A percentile compares a stretch with the other conserved stretches of the same genome.
These are phyloP conservation scores for Andrena hattorfiana DNA, from an alignment of 2,888 invertebrate genomes.

Conservation along the genomic window DNA sequence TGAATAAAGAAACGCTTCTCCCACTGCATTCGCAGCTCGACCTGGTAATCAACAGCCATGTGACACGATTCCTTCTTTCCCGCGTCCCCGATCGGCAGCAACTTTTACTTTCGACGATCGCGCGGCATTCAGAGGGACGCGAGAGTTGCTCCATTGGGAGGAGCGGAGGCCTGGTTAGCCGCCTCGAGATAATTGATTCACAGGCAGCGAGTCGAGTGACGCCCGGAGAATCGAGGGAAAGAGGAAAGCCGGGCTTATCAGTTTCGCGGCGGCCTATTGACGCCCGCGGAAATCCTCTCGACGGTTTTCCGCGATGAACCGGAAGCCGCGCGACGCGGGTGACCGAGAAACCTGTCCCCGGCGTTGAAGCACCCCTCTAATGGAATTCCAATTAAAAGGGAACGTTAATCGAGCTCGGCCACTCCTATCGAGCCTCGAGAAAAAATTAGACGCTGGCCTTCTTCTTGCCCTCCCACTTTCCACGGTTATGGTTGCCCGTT, in stretches of 20 bases:
- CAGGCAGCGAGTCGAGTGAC: constrained; percentile 34
- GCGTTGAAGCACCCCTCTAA: background rate
- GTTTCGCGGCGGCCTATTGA: constrained; percentile 49
- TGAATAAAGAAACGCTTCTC: background rate
- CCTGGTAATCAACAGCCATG: constrained; percentile 9
- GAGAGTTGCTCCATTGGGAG: constrained; percentile 2
- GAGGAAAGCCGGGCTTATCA: constrained; percentile 49
- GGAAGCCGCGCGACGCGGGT: constrained; percentile 27
- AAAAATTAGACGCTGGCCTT: background rate
- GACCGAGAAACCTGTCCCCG: constrained; percentile 39
- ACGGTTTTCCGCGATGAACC: constrained; percentile 47
- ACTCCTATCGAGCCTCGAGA: background rate
- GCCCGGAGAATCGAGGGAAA: constrained; percentile 35
- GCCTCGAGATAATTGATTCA: constrained; percentile 62
- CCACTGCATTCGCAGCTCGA: constrained; percentile 17
- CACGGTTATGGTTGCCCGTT: background rate
- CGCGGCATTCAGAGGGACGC: background rate
- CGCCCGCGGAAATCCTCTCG: constrained; percentile 55
- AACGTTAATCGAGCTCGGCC: constrained; percentile 4
- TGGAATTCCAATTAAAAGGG: constrained; percentile 32
- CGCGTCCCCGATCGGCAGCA: background rate
- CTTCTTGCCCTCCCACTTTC: background rate
- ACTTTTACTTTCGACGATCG: constrained; percentile 34
- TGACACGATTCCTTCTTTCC: background rate
- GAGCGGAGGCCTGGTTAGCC: constrained; percentile 35